These are phyloP conservation scores for Hipparchia sbordonii DNA, from an alignment of 2,888 invertebrate genomes.

Conservation along the genomic window DNA sequence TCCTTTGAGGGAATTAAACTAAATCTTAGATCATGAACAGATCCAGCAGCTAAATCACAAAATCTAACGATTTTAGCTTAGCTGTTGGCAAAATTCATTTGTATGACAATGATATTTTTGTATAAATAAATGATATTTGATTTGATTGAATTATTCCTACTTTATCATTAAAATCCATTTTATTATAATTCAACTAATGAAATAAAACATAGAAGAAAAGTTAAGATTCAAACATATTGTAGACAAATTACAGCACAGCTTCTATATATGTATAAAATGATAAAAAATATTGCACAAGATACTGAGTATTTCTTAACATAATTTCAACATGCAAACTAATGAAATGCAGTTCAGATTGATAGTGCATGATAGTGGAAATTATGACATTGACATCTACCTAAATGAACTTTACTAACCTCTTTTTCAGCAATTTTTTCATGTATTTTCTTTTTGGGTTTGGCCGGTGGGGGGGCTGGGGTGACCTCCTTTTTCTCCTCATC, in stretches of 20 bases:
- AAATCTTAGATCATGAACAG: no score
- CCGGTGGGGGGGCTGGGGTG: slow-evolving; percentile 75
- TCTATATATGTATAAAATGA: not conserved
- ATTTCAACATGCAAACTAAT: slow-evolving; percentile 7
- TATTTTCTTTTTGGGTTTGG: slow-evolving; percentile 89
- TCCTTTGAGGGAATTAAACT: no score
- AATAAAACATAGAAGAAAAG: no score
- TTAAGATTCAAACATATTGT: not conserved
- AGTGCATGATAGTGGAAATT: not conserved
- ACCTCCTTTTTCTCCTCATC: slow-evolving; percentile 88
- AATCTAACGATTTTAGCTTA: no score
- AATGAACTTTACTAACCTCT: slow-evolving; percentile 83
- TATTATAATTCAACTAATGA: no score
- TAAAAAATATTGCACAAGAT: slow-evolving; percentile 13
- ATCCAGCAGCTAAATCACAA: no score
- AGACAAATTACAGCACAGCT: not conserved
- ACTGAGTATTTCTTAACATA: not conserved
- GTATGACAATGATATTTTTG: no score
- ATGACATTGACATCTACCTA: slow-evolving; percentile 24
- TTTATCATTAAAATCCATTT: no score
- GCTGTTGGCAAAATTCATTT: no score
- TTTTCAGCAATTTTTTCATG: slow-evolving; percentile 93
- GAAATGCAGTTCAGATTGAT: not conserved
- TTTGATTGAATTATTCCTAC: no score
- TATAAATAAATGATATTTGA: no score